Evolutionary conservation across 2,797 vertebrate genomes (phyloP).

Genomic region (Huso huso): DNA sequence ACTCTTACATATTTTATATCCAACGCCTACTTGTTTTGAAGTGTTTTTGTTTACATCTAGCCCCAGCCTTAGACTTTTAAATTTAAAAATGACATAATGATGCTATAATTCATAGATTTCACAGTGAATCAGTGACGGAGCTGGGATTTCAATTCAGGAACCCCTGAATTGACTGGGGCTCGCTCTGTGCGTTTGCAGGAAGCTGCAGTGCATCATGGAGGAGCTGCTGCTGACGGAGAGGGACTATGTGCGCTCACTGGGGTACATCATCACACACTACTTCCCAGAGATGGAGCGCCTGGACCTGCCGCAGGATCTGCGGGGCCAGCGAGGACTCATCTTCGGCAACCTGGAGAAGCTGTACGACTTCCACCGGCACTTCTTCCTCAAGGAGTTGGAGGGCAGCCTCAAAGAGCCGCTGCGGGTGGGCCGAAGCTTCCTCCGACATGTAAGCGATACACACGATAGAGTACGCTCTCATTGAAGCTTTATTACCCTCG

Average conservation of each 20-base stretch:
- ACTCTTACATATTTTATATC: no score
- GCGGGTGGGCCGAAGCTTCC: slow-evolving; percentile 61
- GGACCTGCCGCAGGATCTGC: slow-evolving; percentile 66
- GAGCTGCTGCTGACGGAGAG: slow-evolving; percentile 67
- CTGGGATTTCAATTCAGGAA: no score
- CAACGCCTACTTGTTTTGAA: no score
- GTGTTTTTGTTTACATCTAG: no score
- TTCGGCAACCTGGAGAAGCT: slow-evolving; percentile 75
- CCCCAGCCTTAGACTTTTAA: no score
- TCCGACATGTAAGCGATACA: slow-evolving; percentile 50
- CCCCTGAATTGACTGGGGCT: not conserved
- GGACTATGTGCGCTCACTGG: slow-evolving; percentile 64
- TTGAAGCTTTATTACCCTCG: no score
- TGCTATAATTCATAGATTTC: no score
- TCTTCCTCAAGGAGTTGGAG: slow-evolving; percentile 63
- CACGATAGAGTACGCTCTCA: no score
- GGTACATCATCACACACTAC: slow-evolving; percentile 65
- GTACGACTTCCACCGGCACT: slow-evolving; percentile 65
- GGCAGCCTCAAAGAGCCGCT: slow-evolving; percentile 53
- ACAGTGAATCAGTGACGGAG: no score
- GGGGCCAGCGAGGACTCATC: slow-evolving; percentile 64
- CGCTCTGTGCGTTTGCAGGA: slow-evolving; percentile 39
- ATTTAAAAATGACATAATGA: no score
- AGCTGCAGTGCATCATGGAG: slow-evolving; percentile 59
- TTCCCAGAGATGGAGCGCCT: slow-evolving; percentile 63